phyloP scores from a whole-genome alignment of 1,140 invertebrate genomes.

The Eumaeus atala region DNA sequence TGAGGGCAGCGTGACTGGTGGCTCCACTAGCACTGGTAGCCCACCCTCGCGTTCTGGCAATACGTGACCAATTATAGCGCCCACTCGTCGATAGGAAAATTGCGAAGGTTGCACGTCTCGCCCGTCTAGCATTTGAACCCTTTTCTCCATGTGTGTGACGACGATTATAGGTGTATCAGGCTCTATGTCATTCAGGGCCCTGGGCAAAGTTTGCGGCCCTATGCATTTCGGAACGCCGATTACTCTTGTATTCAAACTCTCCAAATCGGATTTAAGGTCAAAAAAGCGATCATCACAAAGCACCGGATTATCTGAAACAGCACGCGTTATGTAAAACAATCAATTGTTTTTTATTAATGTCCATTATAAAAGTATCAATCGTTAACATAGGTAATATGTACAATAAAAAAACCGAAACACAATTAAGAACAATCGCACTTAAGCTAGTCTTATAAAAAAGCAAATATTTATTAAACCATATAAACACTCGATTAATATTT shows the following conservation, averaged over 20 bases:
- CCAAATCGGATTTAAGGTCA: slow-evolving; percentile 79
- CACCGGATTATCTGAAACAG: slow-evolving; percentile 82
- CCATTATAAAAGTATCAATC: too few species aligned
- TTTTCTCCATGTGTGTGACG: slow-evolving; percentile 36
- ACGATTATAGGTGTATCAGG: slow-evolving; percentile 45
- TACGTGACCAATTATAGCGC: slow-evolving; percentile 55
- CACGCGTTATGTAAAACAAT: not conserved
- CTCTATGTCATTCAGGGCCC: slow-evolving; percentile 58
- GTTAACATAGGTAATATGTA: too few species aligned
- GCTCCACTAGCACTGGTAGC: slow-evolving; percentile 60
- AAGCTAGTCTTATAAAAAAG: too few species aligned
- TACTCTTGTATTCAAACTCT: slow-evolving; percentile 80
- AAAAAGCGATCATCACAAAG: slow-evolving; percentile 81
- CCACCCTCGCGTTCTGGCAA: slow-evolving; percentile 65
- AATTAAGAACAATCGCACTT: too few species aligned
- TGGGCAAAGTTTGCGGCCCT: slow-evolving; percentile 65
- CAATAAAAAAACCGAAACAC: too few species aligned
- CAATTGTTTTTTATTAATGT: too few species aligned
- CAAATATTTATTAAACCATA: too few species aligned
- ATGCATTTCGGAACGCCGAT: slow-evolving; percentile 76
- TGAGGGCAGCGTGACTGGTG: slow-evolving; percentile 58
- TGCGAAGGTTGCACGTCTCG: slow-evolving; percentile 31
- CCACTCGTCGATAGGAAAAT: slow-evolving; percentile 48
- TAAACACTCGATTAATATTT: too few species aligned
- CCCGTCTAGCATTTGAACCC: slow-evolving; percentile 25